phyloP scores from a whole-genome alignment of 2,888 invertebrate genomes.

The Polietes domitor region DNA sequence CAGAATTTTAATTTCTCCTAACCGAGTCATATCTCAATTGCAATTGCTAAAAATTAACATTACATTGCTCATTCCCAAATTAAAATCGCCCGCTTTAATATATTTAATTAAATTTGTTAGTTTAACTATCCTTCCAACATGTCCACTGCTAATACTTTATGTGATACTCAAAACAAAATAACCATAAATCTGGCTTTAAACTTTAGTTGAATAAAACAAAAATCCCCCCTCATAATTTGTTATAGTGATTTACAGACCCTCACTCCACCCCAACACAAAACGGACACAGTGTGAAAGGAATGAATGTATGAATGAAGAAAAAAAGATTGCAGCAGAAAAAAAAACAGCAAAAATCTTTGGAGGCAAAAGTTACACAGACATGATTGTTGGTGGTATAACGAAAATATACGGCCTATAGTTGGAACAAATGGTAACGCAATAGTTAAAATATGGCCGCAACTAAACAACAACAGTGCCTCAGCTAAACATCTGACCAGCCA shows the following conservation, averaged over 20 bases:
- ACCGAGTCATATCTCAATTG: too few species aligned
- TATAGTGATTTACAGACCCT: slow-evolving; percentile 56
- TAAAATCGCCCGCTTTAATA: too few species aligned
- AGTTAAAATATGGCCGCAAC: slow-evolving; percentile 35
- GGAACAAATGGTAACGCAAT: slow-evolving; percentile 40
- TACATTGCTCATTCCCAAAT: too few species aligned
- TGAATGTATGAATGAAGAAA: slow-evolving; percentile 37
- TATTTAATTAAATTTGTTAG: too few species aligned
- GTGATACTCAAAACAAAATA: not conserved
- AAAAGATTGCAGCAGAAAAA: slow-evolving; percentile 13
- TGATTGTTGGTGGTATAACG: slow-evolving; percentile 5
- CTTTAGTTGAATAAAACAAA: slow-evolving; percentile 40
- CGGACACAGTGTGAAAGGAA: slow-evolving; percentile 25
- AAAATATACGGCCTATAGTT: slow-evolving; percentile 35
- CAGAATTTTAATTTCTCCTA: too few species aligned
- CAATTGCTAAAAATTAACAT: too few species aligned
- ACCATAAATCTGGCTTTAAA: slow-evolving; percentile 29
- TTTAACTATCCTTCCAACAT: too few species aligned
- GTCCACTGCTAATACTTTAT: not conserved
- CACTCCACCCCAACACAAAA: too few species aligned
- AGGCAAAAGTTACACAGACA: slow-evolving; percentile 33
- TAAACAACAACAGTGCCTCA: slow-evolving; percentile 25
- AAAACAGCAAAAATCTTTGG: not conserved
- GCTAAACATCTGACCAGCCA: slow-evolving; percentile 33
- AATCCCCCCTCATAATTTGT: slow-evolving; percentile 45